Conservation (phyloP, 2,797 vertebrate species). For the Dallia pectoralis region DNA sequence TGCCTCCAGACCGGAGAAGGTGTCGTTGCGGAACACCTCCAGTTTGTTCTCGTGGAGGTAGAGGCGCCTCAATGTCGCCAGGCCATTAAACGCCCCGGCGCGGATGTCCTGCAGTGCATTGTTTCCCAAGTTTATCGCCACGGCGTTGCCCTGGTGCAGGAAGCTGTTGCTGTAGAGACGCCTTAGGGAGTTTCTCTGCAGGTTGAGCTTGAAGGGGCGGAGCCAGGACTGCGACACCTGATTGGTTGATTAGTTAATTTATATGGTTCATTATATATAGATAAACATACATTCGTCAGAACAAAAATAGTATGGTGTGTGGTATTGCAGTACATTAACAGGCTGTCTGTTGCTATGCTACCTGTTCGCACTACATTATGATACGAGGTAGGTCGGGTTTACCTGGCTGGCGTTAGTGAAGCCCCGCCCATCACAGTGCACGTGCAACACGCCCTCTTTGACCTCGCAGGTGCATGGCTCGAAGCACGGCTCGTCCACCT, state of each 20-base stretch:
- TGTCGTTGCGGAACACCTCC: slow-evolving; percentile 96
- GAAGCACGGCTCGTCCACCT: slow-evolving; percentile 79
- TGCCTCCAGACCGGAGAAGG: slow-evolving; percentile 94
- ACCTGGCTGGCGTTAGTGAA: slow-evolving; percentile 88
- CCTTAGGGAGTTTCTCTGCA: slow-evolving; percentile 96
- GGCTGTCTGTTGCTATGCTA: neutral
- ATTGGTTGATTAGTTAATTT: slow-evolving; percentile 61
- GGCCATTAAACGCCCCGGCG: slow-evolving; percentile 92
- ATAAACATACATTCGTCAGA: slow-evolving; percentile 28
- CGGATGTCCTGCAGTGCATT: slow-evolving; percentile 98
- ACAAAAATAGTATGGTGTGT: neutral
- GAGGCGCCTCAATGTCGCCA: slow-evolving; percentile 91
- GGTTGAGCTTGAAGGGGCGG: slow-evolving; percentile 98
- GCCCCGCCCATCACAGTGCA: slow-evolving; percentile 95
- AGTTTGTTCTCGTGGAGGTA: slow-evolving; percentile 99
- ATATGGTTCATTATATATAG: slow-evolving; percentile 63
- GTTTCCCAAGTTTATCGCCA: slow-evolving; percentile 98
- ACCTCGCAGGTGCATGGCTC: slow-evolving; percentile 95
- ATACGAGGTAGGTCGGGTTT: slow-evolving; percentile 9
- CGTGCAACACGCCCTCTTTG: slow-evolving; percentile 95
- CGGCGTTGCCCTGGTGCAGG: slow-evolving; percentile 97
- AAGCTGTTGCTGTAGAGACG: slow-evolving; percentile 99
- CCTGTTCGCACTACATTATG: neutral
- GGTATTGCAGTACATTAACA: neutral
- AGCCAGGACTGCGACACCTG: slow-evolving; percentile 81